These are phyloP conservation scores for Champsocephalus esox DNA, from an alignment of 2,797 vertebrate genomes.

Conservation along the genomic window DNA sequence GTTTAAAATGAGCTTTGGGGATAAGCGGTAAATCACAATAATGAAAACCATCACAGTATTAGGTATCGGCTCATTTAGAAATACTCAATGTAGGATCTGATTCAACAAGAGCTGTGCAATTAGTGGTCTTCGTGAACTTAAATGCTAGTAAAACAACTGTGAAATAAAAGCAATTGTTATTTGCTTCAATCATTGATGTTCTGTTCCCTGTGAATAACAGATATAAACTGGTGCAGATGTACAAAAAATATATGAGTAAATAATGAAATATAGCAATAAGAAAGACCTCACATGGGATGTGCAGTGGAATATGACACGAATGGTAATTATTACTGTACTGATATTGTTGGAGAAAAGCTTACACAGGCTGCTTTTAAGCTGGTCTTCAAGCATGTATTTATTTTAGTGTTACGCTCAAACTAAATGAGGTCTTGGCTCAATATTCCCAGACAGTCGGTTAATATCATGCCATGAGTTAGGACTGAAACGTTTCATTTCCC, in stretches of 20 bases:
- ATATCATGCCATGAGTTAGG: conserved; percentile 31
- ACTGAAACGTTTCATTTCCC: conserved; percentile 46
- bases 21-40: conserved; percentile 45
- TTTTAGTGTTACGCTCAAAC: conserved; percentile 30
- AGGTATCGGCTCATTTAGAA: conserved; percentile 34
- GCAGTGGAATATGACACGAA: conserved; percentile 38
- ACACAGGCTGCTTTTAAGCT: conserved; percentile 49
- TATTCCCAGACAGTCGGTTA: conserved; percentile 58
- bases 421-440: conserved; percentile 28
- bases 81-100: background rate
- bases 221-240: conserved; percentile 14
- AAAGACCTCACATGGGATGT: conserved; percentile 34
- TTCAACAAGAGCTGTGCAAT: conserved; percentile 24
- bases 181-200: conserved; percentile 35
- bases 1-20: conserved; percentile 62
- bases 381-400: conserved; percentile 38
- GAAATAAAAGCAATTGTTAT: conserved; percentile 18
- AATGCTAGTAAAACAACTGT: conserved; percentile 10
- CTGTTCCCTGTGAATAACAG: conserved; percentile 23
- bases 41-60: conserved; percentile 20
- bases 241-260: conserved; percentile 35
- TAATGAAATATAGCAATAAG: conserved; percentile 49
- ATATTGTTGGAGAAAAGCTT: conserved; percentile 40
- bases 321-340: conserved; percentile 53
- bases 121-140: conserved; percentile 2